These are phyloP conservation scores for Mellilla xanthometata DNA, from an alignment of 2,888 invertebrate genomes.

Conservation along the genomic window DNA sequence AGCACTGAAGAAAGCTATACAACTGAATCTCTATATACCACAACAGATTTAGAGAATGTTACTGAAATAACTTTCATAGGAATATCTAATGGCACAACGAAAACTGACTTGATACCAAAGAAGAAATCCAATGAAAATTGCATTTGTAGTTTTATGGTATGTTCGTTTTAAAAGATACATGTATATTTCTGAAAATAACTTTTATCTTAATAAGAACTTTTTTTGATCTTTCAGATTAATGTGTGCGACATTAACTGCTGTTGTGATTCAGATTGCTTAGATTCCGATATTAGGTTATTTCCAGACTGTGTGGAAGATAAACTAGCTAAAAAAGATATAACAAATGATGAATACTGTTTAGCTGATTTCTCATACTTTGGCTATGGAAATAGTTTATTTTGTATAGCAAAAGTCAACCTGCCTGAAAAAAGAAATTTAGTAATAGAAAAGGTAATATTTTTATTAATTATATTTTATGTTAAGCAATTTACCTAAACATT, in stretches of 20 bases:
- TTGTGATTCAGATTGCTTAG: slow-evolving; percentile 89
- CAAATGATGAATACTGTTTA: slow-evolving; percentile 36
- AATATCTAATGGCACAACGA: slow-evolving; percentile 45
- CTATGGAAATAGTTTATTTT: slow-evolving; percentile 53
- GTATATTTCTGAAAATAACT: too few species aligned
- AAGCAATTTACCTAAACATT: too few species aligned
- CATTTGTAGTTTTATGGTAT: slow-evolving; percentile 65
- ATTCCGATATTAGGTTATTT: slow-evolving; percentile 83
- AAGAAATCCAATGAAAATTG: slow-evolving; percentile 44
- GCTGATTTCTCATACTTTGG: slow-evolving; percentile 34
- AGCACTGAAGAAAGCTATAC: slow-evolving; percentile 45
- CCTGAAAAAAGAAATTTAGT: slow-evolving; percentile 48
- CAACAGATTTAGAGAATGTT: slow-evolving; percentile 61
- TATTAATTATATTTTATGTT: too few species aligned
- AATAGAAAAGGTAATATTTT: slow-evolving; percentile 38
- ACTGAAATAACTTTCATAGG: slow-evolving; percentile 64
- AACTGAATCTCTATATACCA: slow-evolving; percentile 49
- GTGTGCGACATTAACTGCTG: slow-evolving; percentile 93
- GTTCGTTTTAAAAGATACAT: too few species aligned
- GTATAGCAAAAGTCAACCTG: slow-evolving; percentile 65
- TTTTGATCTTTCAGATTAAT: slow-evolving; percentile 67
- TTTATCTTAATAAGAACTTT: too few species aligned
- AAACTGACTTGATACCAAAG: slow-evolving; percentile 44
- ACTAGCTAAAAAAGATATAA: slow-evolving; percentile 7
- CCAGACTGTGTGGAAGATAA: slow-evolving; percentile 68